Percentiles rank a stretch among this genome's conserved stretches.
phyloP scores from a whole-genome alignment of 2,888 invertebrate genomes.

The Leptarthrus brevirostris region DNA sequence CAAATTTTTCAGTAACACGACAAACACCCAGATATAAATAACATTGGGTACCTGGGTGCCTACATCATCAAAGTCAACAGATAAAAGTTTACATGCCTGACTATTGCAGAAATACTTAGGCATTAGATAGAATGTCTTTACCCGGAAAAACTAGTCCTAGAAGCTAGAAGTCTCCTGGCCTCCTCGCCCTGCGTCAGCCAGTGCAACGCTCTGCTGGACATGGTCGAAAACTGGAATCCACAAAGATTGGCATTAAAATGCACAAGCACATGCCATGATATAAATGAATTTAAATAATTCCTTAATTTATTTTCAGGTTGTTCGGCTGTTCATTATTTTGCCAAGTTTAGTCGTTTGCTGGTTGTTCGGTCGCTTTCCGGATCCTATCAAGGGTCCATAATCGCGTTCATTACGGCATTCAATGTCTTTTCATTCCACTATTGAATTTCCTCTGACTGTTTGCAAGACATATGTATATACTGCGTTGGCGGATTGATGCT shows the following conservation, averaged over 20 bases:
- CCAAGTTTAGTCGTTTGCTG: slow-evolving; percentile 5
- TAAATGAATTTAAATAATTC: slow-evolving; percentile 47
- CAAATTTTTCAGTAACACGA: slow-evolving; percentile 39
- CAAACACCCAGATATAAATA: slow-evolving; percentile 42
- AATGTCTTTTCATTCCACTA: not conserved
- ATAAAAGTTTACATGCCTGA: slow-evolving; percentile 37
- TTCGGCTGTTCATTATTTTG: slow-evolving; percentile 33
- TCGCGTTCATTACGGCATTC: slow-evolving; percentile 4
- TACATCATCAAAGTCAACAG: slow-evolving; percentile 41
- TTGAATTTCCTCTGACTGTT: not conserved
- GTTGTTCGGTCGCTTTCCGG: not conserved
- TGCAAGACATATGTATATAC: not conserved
- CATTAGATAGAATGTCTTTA: slow-evolving; percentile 25
- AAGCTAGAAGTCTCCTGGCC: not conserved
- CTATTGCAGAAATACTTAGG: slow-evolving; percentile 22
- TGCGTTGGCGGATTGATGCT: slow-evolving; percentile 51
- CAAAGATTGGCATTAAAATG: slow-evolving; percentile 44
- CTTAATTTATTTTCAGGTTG: slow-evolving; percentile 38
- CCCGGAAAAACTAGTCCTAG: slow-evolving; percentile 46
- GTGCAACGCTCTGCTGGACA: slow-evolving; percentile 11
- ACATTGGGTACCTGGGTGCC: slow-evolving; percentile 27
- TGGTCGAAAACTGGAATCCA: slow-evolving; percentile 30
- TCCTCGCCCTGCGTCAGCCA: not conserved
- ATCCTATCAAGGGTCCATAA: slow-evolving; percentile 28
- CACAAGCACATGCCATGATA: slow-evolving; percentile 27